Evolutionary conservation across 2,888 invertebrate species (phyloP).

Genomic region (Platerodrilus igneus): DNA sequence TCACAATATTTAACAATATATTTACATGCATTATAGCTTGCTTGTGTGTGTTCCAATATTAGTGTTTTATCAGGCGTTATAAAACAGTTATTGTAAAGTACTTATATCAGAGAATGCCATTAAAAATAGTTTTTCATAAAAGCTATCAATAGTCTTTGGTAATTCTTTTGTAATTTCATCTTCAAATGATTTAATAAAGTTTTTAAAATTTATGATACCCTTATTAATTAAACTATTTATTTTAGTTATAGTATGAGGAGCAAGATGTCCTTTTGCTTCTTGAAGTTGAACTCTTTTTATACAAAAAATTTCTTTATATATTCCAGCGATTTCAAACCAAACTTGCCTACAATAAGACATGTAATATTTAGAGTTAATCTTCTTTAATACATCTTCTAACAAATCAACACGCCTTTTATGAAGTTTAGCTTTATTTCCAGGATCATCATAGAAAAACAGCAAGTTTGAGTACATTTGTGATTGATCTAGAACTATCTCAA

Average conservation of each 20-base stretch:
- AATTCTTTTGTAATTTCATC: constrained; percentile 52
- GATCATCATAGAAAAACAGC: constrained; percentile 81
- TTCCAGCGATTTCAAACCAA: constrained; percentile 83
- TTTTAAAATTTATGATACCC: constrained; percentile 69
- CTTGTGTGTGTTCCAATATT: constrained; percentile 61
- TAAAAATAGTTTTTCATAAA: constrained; percentile 63
- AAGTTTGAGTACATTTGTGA: constrained; percentile 72
- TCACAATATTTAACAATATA: constrained; percentile 73
- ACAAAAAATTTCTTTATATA: constrained; percentile 75
- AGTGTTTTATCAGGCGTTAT: constrained; percentile 62
- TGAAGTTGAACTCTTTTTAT: constrained; percentile 71
- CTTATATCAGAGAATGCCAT: constrained; percentile 77
- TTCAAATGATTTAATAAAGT: constrained; percentile 69
- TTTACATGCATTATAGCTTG: constrained; percentile 66
- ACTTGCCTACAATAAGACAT: constrained; percentile 73
- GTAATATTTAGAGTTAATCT: constrained; percentile 84
- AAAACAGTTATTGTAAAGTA: constrained; percentile 69
- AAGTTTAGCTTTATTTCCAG: constrained; percentile 82
- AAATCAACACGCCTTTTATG: constrained; percentile 82
- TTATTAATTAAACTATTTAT: constrained; percentile 70
- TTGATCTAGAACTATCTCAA: constrained; percentile 74
- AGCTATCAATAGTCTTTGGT: constrained; percentile 58
- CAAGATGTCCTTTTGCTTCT: constrained; percentile 54
- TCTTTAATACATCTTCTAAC: constrained; percentile 70
- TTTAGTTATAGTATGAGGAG: constrained; percentile 67